Conservation (phyloP, 2,888 invertebrate genomes). For the Phlogophora meticulosa region DNA sequence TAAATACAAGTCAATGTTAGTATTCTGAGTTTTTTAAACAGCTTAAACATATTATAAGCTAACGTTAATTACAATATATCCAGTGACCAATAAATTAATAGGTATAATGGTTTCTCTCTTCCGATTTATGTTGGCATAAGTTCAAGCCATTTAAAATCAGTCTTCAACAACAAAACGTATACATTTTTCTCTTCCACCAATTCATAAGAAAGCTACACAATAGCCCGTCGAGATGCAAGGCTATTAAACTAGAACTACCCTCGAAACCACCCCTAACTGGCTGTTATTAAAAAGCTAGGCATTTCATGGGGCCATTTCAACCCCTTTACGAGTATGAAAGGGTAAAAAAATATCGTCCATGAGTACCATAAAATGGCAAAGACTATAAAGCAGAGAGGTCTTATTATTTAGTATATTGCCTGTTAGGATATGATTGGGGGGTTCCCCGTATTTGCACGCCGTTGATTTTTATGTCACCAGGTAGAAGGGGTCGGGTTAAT, state of each 20-base stretch:
- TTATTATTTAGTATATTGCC: slow-evolving; percentile 59
- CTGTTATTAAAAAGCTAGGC: slow-evolving; percentile 68
- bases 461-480: slow-evolving; percentile 71
- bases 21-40: too few relatives aligned
- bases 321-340: slow-evolving; percentile 63
- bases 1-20: too few relatives aligned
- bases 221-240: slow-evolving; percentile 27
- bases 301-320: slow-evolving; percentile 66
- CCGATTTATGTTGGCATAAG: too few relatives aligned
- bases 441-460: slow-evolving; percentile 56
- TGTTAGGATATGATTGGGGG: slow-evolving; percentile 58
- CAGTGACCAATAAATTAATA: too few relatives aligned
- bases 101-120: too few relatives aligned
- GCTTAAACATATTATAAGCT: too few relatives aligned
- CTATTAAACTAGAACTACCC: slow-evolving; percentile 57
- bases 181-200: neutral
- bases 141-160: neutral
- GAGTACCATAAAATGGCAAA: slow-evolving; percentile 62
- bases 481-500: slow-evolving; percentile 59
- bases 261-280: slow-evolving; percentile 51
- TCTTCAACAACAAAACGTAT: neutral
- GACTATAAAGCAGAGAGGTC: slow-evolving; percentile 62
- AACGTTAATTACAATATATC: too few relatives aligned
- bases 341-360: slow-evolving; percentile 61
- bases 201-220: slow-evolving; percentile 26